phyloP scores from a whole-genome alignment of 2,888 invertebrate genomes.

The Drosophila birchii region DNA sequence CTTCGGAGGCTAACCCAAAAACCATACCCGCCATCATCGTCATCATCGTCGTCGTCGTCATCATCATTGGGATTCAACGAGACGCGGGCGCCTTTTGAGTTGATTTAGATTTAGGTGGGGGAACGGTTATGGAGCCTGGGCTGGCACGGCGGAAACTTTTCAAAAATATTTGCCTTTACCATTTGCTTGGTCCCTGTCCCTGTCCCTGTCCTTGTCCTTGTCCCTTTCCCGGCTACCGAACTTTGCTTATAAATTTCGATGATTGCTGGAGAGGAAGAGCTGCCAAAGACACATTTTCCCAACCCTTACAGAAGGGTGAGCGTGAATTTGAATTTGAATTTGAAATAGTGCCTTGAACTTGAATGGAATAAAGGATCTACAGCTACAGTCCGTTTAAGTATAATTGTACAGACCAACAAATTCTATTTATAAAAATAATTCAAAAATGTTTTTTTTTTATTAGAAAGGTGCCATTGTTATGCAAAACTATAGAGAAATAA shows the following conservation, averaged over 20 bases:
- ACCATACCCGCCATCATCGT: conserved; percentile 26
- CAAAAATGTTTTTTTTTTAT: not conserved
- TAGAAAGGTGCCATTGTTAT: not conserved
- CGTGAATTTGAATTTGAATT: conserved; percentile 24
- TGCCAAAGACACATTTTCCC: conserved; percentile 48
- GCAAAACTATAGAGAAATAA: not conserved
- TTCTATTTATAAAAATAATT: conserved; percentile 19
- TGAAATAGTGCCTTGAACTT: conserved; percentile 27
- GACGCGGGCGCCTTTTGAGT: conserved; percentile 57
- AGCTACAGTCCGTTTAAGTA: conserved; percentile 15
- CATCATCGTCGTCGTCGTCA: not conserved
- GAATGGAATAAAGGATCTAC: conserved; percentile 9
- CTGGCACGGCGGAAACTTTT: conserved; percentile 27
- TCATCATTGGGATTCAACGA: conserved; percentile 25
- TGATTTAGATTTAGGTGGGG: conserved; percentile 65
- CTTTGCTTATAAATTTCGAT: conserved; percentile 76
- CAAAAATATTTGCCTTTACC: conserved; percentile 73
- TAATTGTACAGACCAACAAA: conserved; percentile 3
- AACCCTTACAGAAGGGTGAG: not conserved
- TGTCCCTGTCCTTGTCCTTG: not conserved
- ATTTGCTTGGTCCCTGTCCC: conserved; percentile 36
- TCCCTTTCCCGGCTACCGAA: conserved; percentile 31
- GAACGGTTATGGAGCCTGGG: not conserved
- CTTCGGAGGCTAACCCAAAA: conserved; percentile 44
- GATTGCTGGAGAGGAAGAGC: conserved; percentile 55